Base-by-base conservation (phyloP, 2,888 invertebrate genomes). In the Drosophila niveifrons region DNA sequence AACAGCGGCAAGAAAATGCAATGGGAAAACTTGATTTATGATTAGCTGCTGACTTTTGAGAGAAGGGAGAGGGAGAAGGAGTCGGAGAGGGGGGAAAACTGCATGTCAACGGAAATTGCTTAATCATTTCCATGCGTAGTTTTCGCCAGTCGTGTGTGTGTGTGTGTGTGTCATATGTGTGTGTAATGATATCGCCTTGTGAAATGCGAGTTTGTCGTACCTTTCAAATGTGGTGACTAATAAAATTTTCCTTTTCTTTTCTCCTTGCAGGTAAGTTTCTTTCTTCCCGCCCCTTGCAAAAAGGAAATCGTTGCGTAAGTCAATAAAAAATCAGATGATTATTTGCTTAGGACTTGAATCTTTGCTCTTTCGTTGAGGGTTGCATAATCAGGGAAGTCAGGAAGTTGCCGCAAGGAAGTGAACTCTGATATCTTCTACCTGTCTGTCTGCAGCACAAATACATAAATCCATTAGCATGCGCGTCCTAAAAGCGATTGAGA, bases 291-390 rank as follows among this genome's bases (percentile, higher is more conserved):
- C 36, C 11, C 48, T 53, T 2, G 41, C 15, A 23, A 31, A 62
- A 73, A 75, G 77, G 85, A 87, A 85, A 75, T 82, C 75, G 68
- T 85, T 85, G 75, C 74, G 81, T 80, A 78, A 88, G 82, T 88
- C 83, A 85, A 84, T 87, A 83, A 81, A 80, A 56, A 52, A 23
- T 18, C 31, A n/a, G 17, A 51, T 58, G 47, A 23, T 34, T 84
- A 67, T 83, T 83, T 87, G 63, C 52, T 82, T 83, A 83, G 88
- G 88, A 87, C 68, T 61, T 69, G 34, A 29, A 11, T 10, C 28
- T 44, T 9, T 43, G 29, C 6, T 10, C 28, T 44, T 9, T 43
- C 23, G 6, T 4, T 23, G 23, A 28, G 53, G 59, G 50, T 77
- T 75, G 50, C 56, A 69, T 73, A 82, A 82, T 41, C n/a, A 23